Evolutionary conservation across 2,797 vertebrate genomes (phyloP).

Genomic region (Gastrophryne carolinensis): DNA sequence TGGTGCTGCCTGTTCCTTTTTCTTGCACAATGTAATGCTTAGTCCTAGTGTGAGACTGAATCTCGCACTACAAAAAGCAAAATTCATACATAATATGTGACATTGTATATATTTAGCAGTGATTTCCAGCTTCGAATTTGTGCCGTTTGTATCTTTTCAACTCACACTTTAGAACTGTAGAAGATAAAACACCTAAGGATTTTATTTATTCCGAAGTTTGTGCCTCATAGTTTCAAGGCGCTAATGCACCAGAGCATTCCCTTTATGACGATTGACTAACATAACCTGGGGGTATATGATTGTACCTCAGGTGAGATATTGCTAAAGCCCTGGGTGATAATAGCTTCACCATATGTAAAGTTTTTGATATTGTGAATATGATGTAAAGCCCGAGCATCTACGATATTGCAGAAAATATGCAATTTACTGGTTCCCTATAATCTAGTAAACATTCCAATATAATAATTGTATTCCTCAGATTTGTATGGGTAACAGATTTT

Average conservation of each 20-base stretch:
- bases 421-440: neutral
- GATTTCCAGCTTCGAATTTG: neutral
- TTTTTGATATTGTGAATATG: neutral
- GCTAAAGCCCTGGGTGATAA: conserved; percentile 1
- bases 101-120: neutral
- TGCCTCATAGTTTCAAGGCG: conserved; percentile 1
- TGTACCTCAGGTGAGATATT: conserved; percentile 24
- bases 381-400: neutral
- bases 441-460: no score
- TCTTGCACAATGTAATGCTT: no score
- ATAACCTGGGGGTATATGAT: conserved; percentile 33
- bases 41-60: no score
- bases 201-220: neutral
- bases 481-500: no score
- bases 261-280: conserved; percentile 17
- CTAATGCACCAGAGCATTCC: conserved; percentile 4
- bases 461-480: no score
- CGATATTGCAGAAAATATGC: neutral
- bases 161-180: no score
- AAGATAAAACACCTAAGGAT: neutral
- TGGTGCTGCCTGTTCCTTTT: no score
- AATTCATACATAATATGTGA: neutral
- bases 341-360: conserved; percentile 15
- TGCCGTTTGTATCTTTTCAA: no score
- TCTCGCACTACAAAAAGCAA: neutral